These are phyloP conservation scores for Leptosomus discolor DNA, from an alignment of 2,113 vertebrate species.

Conservation along the genomic window DNA sequence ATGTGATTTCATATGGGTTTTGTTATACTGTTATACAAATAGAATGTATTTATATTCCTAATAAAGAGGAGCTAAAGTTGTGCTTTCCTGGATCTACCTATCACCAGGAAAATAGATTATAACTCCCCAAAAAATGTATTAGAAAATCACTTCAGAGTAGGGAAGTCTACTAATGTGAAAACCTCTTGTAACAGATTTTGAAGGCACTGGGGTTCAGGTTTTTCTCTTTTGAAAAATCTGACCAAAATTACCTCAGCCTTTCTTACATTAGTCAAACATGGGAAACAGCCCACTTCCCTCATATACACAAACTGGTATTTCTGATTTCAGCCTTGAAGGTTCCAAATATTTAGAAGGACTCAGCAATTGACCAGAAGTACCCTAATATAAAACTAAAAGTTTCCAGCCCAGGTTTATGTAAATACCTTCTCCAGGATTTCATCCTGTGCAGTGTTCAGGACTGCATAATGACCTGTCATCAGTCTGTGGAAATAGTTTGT, in stretches of 20 bases:
- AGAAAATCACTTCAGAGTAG: background rate
- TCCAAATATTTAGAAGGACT: background rate
- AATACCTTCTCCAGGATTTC: background rate
- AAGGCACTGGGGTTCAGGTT: accelerated
- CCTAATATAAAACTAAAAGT: background rate
- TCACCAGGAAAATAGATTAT: background rate
- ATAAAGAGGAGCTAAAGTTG: background rate
- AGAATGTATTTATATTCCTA: background rate
- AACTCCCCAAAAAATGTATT: background rate
- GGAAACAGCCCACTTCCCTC: background rate
- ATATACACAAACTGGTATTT: background rate
- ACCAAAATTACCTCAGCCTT: background rate
- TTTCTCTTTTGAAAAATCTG: background rate
- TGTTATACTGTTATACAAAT: background rate
- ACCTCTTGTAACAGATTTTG: background rate
- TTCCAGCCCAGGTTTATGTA: background rate
- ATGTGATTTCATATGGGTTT: background rate
- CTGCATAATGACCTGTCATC: background rate
- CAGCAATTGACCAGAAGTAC: background rate
- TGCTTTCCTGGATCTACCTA: background rate
- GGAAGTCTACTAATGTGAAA: background rate
- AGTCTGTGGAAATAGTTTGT: background rate
- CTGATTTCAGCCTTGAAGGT: background rate
- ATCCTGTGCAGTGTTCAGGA: background rate
- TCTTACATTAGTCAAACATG: background rate